A percentile compares a stretch with the other conserved stretches of the same genome.
These are phyloP conservation scores for Pedetes capensis DNA, from an alignment of 2,113 vertebrate species.

Conservation along the genomic window DNA sequence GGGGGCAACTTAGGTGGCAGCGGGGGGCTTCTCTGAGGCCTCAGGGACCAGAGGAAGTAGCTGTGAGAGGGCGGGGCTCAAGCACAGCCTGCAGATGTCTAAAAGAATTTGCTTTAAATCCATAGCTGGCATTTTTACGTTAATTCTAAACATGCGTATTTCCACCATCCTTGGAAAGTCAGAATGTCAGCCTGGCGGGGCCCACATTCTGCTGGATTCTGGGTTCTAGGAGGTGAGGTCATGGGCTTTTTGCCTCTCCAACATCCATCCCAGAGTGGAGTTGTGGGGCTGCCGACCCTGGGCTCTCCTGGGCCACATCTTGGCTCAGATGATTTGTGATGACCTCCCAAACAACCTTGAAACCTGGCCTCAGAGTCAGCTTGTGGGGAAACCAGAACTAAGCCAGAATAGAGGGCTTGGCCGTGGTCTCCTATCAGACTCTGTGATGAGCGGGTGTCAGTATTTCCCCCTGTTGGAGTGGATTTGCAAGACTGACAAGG, in stretches of 20 bases:
- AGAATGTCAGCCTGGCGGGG: background rate
- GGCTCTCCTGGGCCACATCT: too few species aligned
- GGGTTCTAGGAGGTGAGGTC: background rate
- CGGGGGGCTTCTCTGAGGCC: too few species aligned
- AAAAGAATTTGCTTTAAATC: background rate
- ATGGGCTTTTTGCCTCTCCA: background rate
- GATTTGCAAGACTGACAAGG: background rate
- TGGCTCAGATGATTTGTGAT: background rate
- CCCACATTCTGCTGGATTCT: rapidly evolving
- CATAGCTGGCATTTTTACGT: background rate
- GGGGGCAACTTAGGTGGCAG: background rate
- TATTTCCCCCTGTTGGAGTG: background rate
- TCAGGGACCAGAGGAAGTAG: background rate
- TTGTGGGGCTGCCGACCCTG: background rate
- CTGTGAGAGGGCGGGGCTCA: background rate
- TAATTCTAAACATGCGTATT: background rate
- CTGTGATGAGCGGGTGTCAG: background rate
- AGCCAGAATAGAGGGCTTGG: background rate
- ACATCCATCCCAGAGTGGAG: background rate
- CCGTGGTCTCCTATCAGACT: too few species aligned
- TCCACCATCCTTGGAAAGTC: background rate
- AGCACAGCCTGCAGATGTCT: background rate
- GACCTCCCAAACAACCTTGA: background rate
- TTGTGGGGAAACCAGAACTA: background rate
- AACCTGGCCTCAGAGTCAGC: background rate